These are phyloP conservation scores for Merodon equestris DNA, from an alignment of 2,888 invertebrate species.

Conservation along the genomic window DNA sequence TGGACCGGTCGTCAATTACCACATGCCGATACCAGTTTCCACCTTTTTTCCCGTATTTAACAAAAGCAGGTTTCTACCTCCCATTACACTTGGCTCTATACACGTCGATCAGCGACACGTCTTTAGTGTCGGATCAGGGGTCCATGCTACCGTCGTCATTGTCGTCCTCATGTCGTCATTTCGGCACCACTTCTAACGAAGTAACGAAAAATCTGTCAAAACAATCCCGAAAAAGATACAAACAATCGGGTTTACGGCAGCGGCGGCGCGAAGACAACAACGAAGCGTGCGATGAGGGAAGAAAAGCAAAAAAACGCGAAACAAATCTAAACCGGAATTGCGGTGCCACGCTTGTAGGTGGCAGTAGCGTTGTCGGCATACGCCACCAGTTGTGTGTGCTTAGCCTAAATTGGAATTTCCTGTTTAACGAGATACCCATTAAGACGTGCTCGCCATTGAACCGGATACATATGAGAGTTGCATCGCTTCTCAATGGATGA, in stretches of 20 bases:
- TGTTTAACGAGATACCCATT: slow-evolving; percentile 26
- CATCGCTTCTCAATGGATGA: neutral
- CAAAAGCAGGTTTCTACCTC: slow-evolving; percentile 67
- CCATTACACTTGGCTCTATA: slow-evolving; percentile 55
- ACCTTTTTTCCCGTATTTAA: slow-evolving; percentile 68
- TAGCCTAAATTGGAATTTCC: slow-evolving; percentile 52
- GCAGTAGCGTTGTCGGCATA: neutral
- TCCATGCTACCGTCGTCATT: slow-evolving; percentile 20
- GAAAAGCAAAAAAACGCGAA: neutral
- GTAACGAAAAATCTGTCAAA: slow-evolving; percentile 52
- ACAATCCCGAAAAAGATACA: slow-evolving; percentile 17
- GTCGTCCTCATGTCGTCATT: slow-evolving; percentile 39
- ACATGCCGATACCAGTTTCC: slow-evolving; percentile 66
- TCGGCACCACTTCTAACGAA: slow-evolving; percentile 36
- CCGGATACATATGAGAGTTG: slow-evolving; percentile 37
- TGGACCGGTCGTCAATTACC: slow-evolving; percentile 61
- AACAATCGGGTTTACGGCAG: slow-evolving; percentile 30
- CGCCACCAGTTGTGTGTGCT: slow-evolving; percentile 16
- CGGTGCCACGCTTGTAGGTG: slow-evolving; percentile 37
- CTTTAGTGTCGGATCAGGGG: no score
- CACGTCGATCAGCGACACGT: slow-evolving; percentile 16
- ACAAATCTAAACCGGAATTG: slow-evolving; percentile 31
- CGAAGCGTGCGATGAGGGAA: slow-evolving; percentile 1
- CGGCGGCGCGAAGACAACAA: slow-evolving; percentile 4
- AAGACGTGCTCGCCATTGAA: slow-evolving; percentile 6